These are phyloP conservation scores for Drosophila pseudotakahashii DNA, from an alignment of 2,888 invertebrate species.

Conservation along the genomic window DNA sequence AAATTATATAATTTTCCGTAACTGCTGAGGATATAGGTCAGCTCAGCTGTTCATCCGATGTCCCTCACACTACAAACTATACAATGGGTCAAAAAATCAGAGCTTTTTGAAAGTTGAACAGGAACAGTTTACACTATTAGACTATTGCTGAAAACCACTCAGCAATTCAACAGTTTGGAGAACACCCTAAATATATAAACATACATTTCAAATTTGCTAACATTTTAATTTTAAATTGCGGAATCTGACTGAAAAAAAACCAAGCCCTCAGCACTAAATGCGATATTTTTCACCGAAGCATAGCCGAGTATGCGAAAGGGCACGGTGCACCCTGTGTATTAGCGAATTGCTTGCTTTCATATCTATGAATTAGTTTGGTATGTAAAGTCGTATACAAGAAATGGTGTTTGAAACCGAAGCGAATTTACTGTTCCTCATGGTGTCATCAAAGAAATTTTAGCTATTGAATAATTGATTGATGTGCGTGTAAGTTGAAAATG, in stretches of 20 bases:
- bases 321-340: slow-evolving; percentile 26
- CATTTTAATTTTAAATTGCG: too few relatives aligned
- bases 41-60: too few relatives aligned
- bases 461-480: slow-evolving; percentile 33
- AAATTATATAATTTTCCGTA: too few relatives aligned
- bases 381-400: slow-evolving; percentile 43
- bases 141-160: too few relatives aligned
- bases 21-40: too few relatives aligned
- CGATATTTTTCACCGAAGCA: slow-evolving; percentile 18
- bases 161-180: too few relatives aligned
- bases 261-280: background rate
- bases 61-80: too few relatives aligned
- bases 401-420: slow-evolving; percentile 37
- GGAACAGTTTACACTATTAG: too few relatives aligned
- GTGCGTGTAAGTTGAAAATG: slow-evolving; percentile 27
- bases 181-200: too few relatives aligned
- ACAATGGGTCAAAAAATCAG: too few relatives aligned
- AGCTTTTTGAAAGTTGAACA: too few relatives aligned
- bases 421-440: slow-evolving; percentile 40
- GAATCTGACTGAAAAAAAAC: background rate
- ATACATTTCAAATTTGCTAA: too few relatives aligned
- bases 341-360: slow-evolving; percentile 39
- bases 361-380: slow-evolving; percentile 39
- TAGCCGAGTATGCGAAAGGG: slow-evolving; percentile 9
- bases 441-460: slow-evolving; percentile 32